These are phyloP conservation scores for Tigriopus japonicus DNA, from an alignment of 1,140 invertebrate genomes.

Conservation along the genomic window DNA sequence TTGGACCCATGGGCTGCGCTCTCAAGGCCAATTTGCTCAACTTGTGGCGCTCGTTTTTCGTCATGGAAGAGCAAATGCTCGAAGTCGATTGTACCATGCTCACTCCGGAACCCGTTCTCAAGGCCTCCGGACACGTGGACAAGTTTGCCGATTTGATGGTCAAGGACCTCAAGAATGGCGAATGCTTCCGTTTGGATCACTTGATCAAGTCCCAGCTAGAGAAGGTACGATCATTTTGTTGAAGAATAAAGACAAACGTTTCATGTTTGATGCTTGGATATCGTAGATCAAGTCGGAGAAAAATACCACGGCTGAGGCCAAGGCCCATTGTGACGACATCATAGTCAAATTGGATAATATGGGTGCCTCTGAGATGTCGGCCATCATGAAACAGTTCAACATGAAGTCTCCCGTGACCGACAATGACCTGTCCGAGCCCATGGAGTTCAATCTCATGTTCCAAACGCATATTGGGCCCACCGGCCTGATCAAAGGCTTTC, in stretches of 20 bases:
- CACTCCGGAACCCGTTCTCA: conserved; percentile 87
- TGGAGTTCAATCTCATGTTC: conserved; percentile 99
- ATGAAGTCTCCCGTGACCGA: conserved; percentile 88
- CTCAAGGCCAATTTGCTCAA: conserved; percentile 87
- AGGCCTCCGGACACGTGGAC: conserved; percentile 96
- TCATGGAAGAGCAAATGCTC: conserved; percentile 93
- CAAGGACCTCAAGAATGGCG: conserved; percentile 84
- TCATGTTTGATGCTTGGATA: too few relatives aligned
- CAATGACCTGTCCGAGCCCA: conserved; percentile 80
- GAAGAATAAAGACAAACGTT: too few relatives aligned
- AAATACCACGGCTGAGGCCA: conserved; percentile 46
- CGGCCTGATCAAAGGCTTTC: conserved; percentile 68
- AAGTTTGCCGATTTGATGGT: conserved; percentile 98
- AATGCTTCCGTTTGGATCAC: conserved; percentile 93
- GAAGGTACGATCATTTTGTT: conserved; percentile 29
- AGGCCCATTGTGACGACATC: conserved; percentile 51
- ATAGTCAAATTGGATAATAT: conserved; percentile 61
- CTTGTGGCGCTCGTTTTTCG: conserved; percentile 87
- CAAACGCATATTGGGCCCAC: conserved; percentile 89
- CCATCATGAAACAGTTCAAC: conserved; percentile 57
- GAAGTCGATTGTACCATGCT: conserved; percentile 95
- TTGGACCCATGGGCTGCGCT: conserved; percentile 84
- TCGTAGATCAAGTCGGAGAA: conserved; percentile 49
- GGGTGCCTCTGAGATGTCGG: conserved; percentile 69
- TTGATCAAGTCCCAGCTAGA: conserved; percentile 92